Evolutionary conservation across 2,797 vertebrate species (phyloP).

Genomic region (Chloroceryle inda): DNA sequence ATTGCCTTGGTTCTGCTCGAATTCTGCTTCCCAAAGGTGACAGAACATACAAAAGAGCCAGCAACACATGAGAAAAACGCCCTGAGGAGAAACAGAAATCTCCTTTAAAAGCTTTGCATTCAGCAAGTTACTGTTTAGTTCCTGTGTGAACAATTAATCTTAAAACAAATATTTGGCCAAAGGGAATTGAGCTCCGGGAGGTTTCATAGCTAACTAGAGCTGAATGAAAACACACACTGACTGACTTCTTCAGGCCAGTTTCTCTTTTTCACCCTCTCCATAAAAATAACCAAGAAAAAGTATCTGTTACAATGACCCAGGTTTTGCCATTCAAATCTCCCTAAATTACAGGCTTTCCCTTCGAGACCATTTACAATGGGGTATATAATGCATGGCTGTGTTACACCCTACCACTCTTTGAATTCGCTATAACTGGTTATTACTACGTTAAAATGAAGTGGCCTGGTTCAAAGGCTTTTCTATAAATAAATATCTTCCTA

Average conservation of each 20-base stretch:
- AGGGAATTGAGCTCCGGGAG: constrained; percentile 16
- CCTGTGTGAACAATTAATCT: constrained; percentile 63
- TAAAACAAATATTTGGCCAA: constrained; percentile 65
- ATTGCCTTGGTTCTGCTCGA: constrained; percentile 36
- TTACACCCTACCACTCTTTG: constrained; percentile 78
- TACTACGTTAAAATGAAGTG: constrained; percentile 79
- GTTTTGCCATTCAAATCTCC: constrained; percentile 78
- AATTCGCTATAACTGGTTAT: constrained; percentile 80
- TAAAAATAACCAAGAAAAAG: constrained; percentile 81
- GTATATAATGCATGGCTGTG: constrained; percentile 81
- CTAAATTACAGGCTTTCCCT: constrained; percentile 82
- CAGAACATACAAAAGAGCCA: background rate
- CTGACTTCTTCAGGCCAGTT: constrained; percentile 59
- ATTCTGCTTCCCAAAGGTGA: constrained; percentile 14
- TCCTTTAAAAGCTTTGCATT: constrained; percentile 1
- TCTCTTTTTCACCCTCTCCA: constrained; percentile 67
- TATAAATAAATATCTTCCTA: constrained; percentile 82
- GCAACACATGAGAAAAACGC: background rate
- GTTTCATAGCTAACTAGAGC: constrained; percentile 38
- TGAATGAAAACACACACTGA: constrained; percentile 42
- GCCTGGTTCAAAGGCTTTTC: constrained; percentile 76
- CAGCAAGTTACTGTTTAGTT: constrained; percentile 47
- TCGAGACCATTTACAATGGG: constrained; percentile 76
- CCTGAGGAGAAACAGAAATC: background rate
- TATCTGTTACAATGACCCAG: constrained; percentile 80